Evolutionary conservation across 1,140 invertebrate species (phyloP).

Genomic region (Hypsibius dujardini): DNA sequence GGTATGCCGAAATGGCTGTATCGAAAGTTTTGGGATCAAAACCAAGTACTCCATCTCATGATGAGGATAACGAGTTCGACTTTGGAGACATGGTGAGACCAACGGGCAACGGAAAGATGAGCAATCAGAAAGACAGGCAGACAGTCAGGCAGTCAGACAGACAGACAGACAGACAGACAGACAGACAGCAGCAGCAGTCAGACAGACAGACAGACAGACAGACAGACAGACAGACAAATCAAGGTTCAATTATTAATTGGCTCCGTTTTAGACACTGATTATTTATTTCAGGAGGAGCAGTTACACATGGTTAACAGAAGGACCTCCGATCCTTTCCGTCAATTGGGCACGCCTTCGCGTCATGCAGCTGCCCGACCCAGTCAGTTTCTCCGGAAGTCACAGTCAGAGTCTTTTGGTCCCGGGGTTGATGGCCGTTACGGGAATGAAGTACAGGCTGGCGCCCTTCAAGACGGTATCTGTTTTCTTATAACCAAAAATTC

Average conservation of each 20-base stretch:
- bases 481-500: neutral
- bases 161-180: too few relatives aligned
- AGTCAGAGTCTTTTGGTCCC: conserved; percentile 7
- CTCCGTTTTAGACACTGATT: conserved; percentile 16
- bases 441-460: conserved; percentile 8
- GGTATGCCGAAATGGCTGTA: conserved; percentile 93
- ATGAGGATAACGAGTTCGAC: conserved; percentile 22
- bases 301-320: conserved; percentile 22
- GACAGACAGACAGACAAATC: conserved; percentile 20
- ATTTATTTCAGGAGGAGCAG: conserved; percentile 30
- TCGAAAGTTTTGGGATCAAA: conserved; percentile 41
- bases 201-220: too few relatives aligned
- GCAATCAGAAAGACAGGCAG: too few relatives aligned
- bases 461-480: conserved; percentile 1
- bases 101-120: too few relatives aligned
- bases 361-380: neutral
- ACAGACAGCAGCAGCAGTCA: too few relatives aligned
- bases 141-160: too few relatives aligned
- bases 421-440: neutral
- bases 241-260: neutral
- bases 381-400: conserved; percentile 14
- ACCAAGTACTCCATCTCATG: conserved; percentile 17
- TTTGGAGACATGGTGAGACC: conserved; percentile 23
- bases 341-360: conserved; percentile 3
- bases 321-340: conserved; percentile 16